Conservation (phyloP, 2,797 vertebrate genomes). For the Pelochelys cantorii region DNA sequence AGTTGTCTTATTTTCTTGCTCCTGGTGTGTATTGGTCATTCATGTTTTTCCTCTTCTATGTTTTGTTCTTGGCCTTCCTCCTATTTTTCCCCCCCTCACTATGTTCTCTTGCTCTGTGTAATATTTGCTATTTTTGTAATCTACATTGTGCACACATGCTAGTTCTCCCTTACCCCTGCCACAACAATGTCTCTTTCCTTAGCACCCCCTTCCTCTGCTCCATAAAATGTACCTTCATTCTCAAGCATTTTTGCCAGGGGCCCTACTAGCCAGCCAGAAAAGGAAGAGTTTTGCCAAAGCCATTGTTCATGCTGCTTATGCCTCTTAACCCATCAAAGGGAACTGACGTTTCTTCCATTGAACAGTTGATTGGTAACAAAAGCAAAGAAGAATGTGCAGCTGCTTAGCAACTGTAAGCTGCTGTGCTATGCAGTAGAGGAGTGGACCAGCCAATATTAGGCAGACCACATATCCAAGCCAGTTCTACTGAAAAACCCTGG, state of each 20-base stretch:
- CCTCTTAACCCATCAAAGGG: conserved; percentile 21
- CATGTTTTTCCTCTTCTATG: conserved; percentile 1
- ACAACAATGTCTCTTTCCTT: neutral
- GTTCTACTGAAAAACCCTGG: neutral
- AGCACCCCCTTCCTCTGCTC: conserved; percentile 1
- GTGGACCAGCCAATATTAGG: neutral
- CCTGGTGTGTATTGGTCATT: conserved; percentile 46
- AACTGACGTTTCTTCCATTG: neutral
- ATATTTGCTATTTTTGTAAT: conserved; percentile 69
- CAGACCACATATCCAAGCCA: neutral
- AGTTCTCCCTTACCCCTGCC: conserved; percentile 29
- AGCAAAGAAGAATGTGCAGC: conserved; percentile 49
- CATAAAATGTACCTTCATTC: neutral
- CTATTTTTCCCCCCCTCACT: conserved; percentile 52
- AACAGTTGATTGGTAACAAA: conserved; percentile 9
- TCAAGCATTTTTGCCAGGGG: neutral
- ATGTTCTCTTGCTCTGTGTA: conserved; percentile 48
- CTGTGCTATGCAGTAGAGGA: neutral
- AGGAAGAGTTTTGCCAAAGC: neutral
- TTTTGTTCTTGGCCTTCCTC: conserved; percentile 64
- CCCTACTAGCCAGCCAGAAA: neutral
- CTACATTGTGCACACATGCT: conserved; percentile 67
- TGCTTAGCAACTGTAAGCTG: conserved; percentile 70
- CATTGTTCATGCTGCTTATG: conserved; percentile 20
- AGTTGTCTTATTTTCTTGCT: conserved; percentile 68